Conservation (phyloP, 1,140 invertebrate species). For the Triops longicaudatus region DNA sequence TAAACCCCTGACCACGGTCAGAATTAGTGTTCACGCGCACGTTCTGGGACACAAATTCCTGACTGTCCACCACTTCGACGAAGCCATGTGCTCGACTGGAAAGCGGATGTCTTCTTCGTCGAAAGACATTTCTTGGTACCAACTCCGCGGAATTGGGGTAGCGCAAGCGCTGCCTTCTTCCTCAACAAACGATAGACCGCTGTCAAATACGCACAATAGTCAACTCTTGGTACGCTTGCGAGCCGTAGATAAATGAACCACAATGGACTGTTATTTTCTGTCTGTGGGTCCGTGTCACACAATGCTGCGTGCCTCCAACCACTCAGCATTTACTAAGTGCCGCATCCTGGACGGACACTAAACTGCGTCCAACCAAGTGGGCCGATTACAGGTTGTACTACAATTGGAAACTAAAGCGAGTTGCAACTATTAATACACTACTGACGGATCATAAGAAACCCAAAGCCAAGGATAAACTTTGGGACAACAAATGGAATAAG, state of each 20-base stretch:
- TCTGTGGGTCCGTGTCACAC: background rate
- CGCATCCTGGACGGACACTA: no score
- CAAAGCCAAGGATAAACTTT: no score
- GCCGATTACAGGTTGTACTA: no score
- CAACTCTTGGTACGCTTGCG: background rate
- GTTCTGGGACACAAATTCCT: background rate
- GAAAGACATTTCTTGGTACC: background rate
- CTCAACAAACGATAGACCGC: background rate
- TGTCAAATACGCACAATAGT: background rate
- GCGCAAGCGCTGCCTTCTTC: background rate
- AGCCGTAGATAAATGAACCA: background rate
- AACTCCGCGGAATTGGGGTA: background rate
- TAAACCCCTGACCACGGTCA: background rate
- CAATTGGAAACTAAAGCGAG: no score
- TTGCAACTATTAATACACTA: no score
- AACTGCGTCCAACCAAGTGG: no score
- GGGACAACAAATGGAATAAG: no score
- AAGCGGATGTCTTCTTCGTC: background rate
- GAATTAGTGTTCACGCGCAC: background rate
- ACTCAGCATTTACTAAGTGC: background rate
- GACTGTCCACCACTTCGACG: background rate
- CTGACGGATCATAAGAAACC: no score
- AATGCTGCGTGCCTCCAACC: conserved; percentile 3
- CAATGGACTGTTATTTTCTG: background rate
- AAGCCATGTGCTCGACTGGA: conserved; percentile 6